Base-by-base conservation (phyloP, 2,113 vertebrate genomes). In the Zosterops pallidus region DNA sequence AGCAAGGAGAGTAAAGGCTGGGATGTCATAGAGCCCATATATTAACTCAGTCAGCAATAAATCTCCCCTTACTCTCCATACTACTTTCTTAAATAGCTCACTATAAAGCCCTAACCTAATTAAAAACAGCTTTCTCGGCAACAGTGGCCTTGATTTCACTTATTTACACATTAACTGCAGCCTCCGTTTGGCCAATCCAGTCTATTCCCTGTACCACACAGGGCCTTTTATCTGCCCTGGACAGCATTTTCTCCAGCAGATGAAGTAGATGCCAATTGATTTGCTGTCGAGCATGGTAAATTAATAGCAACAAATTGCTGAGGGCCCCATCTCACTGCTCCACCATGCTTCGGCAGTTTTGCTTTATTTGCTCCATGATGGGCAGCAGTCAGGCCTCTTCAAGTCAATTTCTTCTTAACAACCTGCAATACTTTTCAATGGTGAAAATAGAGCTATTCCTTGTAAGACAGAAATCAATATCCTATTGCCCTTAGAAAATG, bases 401-500 rank as follows among this genome's bases (percentile, higher is more conserved):
- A 98, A 99, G 98, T 99, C 99, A 99, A 99, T 99, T 99, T 99
- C 98, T 98, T 98, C 98, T 99, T 99, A 99, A 99, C 98, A 98
- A 99, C 98, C 98, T 98, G 98, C 98, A 98, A 98, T 98, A 98
- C 98, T 98, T 99, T 99, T 98, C 98, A 98, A 98, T 98, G 98
- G 98, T 97, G 98, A 98, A 99, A 99, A 98, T 98, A 97, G 98
- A 98, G 99, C 98, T 98, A 97, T 98, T 98, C 98, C 98, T 98
- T 99, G 98, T 99, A 99, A 99, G 98, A 98, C 98, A 98, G 98
- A 98, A 99, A 99, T 99, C 99, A 99, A 99, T 99, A 98, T 98
- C 98, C 98, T 99, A 99, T 99, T 99, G 99, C 99, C 99, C 98
- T 98, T 98, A 98, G 98, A 99, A 99, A 99, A 99, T 99, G 99